phyloP scores from a whole-genome alignment of 2,797 vertebrate genomes.

The Acanthis flammea region DNA sequence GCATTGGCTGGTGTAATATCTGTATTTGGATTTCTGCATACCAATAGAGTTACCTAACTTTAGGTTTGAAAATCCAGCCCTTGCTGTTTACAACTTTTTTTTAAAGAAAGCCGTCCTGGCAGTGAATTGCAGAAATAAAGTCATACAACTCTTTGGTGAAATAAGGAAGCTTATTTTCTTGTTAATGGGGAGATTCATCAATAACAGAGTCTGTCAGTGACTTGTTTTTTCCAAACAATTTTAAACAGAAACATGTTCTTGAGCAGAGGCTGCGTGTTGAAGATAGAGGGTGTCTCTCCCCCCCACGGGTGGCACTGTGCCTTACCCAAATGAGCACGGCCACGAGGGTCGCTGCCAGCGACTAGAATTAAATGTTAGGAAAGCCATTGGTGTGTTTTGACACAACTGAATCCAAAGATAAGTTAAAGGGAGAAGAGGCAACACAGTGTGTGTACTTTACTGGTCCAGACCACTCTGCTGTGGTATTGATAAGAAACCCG shows the following conservation, averaged over 20 bases:
- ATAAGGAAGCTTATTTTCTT: background rate
- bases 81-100: background rate
- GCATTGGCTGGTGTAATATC: background rate
- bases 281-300: background rate
- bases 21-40: conserved; percentile 39
- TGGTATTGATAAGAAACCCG: background rate
- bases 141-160: background rate
- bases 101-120: background rate
- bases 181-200: background rate
- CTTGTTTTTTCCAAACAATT: background rate
- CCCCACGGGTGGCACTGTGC: background rate
- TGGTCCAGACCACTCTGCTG: background rate
- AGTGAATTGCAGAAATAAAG: background rate
- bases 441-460: background rate
- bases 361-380: background rate
- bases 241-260: background rate
- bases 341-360: background rate
- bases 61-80: background rate
- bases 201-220: background rate
- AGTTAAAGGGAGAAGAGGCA: background rate
- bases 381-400: background rate
- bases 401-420: background rate
- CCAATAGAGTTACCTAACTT: background rate
- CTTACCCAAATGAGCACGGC: background rate
- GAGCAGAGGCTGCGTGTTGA: background rate